Evolutionary conservation across 2,113 vertebrate species (phyloP).

Genomic region (Xiphorhynchus elegans): DNA sequence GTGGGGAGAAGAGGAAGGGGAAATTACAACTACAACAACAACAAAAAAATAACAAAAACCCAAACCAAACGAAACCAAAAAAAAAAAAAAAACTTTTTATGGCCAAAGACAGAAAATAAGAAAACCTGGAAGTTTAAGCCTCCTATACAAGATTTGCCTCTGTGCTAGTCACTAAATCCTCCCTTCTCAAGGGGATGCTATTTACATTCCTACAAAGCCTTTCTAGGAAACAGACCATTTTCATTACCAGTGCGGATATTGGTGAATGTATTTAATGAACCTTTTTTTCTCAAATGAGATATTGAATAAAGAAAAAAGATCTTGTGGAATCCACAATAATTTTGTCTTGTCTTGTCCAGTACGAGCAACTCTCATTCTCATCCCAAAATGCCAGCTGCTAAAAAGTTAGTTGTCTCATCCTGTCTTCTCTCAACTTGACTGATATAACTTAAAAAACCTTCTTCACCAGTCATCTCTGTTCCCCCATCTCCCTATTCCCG

Average conservation of each 20-base stretch:
- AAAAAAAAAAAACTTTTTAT: not conserved
- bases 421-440: not conserved
- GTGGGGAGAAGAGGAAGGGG: not conserved
- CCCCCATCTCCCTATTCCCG: not conserved
- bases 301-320: not conserved
- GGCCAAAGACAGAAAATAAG: not conserved
- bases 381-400: not conserved
- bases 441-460: conserved; percentile 5
- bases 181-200: not conserved
- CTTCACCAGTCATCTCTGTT: not conserved
- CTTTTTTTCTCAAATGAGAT: not conserved
- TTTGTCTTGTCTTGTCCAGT: not conserved
- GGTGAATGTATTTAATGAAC: not conserved
- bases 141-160: not conserved
- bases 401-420: not conserved
- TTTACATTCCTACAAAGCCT: not conserved
- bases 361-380: not conserved
- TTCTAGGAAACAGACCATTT: not conserved
- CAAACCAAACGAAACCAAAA: too few relatives aligned
- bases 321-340: not conserved
- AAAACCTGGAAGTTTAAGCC: not conserved
- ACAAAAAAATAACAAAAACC: too few relatives aligned
- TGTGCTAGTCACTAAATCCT: conserved; percentile 19
- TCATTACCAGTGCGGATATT: not conserved
- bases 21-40: not conserved